Conservation (phyloP, 2,888 invertebrate species). For the Drosophila neotestacea region DNA sequence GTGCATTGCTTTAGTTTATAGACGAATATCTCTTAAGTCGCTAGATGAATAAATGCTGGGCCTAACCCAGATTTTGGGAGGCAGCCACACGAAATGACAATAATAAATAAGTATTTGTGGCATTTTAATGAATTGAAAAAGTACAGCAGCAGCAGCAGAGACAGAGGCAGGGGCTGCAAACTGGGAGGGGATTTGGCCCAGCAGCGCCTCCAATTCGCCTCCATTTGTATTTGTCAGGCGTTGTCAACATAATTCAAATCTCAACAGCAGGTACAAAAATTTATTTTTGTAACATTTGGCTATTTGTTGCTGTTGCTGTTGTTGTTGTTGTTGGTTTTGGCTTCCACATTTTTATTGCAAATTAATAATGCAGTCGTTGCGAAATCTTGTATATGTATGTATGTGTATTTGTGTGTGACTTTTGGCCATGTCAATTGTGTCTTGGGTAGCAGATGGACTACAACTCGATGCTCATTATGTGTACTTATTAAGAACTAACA, state of each 20-base stretch:
- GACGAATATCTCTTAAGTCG: constrained; percentile 24
- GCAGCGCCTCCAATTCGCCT: constrained; percentile 72
- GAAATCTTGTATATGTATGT: constrained; percentile 1
- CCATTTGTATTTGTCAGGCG: constrained; percentile 81
- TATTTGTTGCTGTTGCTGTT: constrained; percentile 4
- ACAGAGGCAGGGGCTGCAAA: not conserved
- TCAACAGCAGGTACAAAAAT: constrained; percentile 67
- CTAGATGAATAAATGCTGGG: constrained; percentile 42
- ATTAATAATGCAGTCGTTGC: constrained; percentile 73
- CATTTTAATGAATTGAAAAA: constrained; percentile 73
- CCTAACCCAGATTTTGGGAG: constrained; percentile 61
- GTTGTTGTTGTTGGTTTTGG: constrained; percentile 40
- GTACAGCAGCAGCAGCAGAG: constrained; percentile 37
- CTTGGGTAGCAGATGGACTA: constrained; percentile 63
- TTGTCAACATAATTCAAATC: constrained; percentile 78
- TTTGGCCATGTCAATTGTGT: constrained; percentile 69
- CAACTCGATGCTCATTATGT: constrained; percentile 55
- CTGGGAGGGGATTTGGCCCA: constrained; percentile 37
- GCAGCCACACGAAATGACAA: constrained; percentile 58
- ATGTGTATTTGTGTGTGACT: constrained; percentile 14
- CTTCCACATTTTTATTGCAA: constrained; percentile 79
- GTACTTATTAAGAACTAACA: constrained; percentile 57
- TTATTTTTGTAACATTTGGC: constrained; percentile 57
- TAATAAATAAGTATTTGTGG: constrained; percentile 78
- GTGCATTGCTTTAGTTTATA: constrained; percentile 62